These are phyloP conservation scores for Acleris literana DNA, from an alignment of 2,888 invertebrate genomes.

Conservation along the genomic window DNA sequence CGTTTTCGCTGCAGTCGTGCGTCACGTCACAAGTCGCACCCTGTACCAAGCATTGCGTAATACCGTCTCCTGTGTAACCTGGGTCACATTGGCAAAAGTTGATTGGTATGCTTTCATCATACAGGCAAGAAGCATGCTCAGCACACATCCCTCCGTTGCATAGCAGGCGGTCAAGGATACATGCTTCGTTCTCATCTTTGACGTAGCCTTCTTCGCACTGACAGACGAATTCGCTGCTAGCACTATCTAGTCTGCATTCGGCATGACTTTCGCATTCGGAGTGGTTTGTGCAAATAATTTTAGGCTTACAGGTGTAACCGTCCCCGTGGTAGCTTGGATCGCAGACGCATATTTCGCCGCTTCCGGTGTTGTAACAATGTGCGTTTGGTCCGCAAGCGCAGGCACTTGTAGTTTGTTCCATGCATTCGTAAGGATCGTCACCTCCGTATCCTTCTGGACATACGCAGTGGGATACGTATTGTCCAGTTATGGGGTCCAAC, in stretches of 20 bases:
- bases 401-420: constrained; percentile 66
- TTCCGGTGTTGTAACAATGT: constrained; percentile 87
- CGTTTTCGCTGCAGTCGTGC: constrained; percentile 91
- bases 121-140: constrained; percentile 89
- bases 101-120: constrained; percentile 85
- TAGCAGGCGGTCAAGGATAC: constrained; percentile 81
- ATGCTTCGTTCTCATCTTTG: constrained; percentile 85
- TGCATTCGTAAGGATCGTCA: constrained; percentile 89
- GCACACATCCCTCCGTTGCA: constrained; percentile 87
- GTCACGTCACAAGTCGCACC: constrained; percentile 87
- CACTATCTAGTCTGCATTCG: constrained; percentile 86
- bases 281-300: constrained; percentile 85
- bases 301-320: constrained; percentile 89
- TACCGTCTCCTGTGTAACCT: constrained; percentile 91
- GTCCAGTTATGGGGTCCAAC: constrained; percentile 66
- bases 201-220: constrained; percentile 90
- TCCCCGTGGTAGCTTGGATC: constrained; percentile 92
- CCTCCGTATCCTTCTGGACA: constrained; percentile 94
- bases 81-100: constrained; percentile 92
- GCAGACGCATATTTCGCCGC: constrained; percentile 89
- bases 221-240: constrained; percentile 86
- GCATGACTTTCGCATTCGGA: constrained; percentile 88
- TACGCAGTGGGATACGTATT: constrained; percentile 82
- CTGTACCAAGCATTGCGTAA: constrained; percentile 83
- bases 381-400: constrained; percentile 89